Conservation (phyloP, 2,113 vertebrate genomes). For the Shinisaurus crocodilurus region DNA sequence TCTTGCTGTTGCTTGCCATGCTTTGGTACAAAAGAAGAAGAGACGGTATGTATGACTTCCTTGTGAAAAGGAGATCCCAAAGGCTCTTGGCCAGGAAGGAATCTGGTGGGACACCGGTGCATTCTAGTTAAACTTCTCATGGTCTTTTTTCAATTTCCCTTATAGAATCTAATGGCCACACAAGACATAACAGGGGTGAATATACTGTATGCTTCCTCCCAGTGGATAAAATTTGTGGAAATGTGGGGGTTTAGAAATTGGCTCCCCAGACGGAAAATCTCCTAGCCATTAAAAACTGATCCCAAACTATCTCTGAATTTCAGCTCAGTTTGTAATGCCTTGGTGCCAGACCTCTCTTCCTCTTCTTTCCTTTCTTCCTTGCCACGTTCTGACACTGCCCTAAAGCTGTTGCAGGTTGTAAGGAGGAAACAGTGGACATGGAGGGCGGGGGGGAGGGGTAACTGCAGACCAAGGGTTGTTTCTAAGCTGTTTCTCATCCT, state of each 20-base stretch:
- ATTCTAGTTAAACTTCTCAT: neutral
- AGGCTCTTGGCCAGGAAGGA: neutral
- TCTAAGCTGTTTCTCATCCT: no score
- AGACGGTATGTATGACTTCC: neutral
- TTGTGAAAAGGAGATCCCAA: neutral
- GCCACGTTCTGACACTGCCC: no score
- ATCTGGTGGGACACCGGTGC: neutral
- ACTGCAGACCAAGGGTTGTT: no score
- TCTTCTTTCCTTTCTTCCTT: neutral
- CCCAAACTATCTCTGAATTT: neutral
- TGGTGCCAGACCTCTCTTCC: neutral
- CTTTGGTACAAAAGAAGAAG: neutral
- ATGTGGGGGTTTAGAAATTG: neutral
- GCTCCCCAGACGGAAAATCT: neutral
- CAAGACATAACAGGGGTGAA: neutral
- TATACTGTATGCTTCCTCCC: neutral
- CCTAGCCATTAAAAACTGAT: neutral
- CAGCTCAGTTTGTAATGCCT: neutral
- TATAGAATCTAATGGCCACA: neutral
- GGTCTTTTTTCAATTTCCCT: neutral
- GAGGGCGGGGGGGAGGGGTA: no score
- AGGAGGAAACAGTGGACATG: no score
- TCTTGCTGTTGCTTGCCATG: neutral
- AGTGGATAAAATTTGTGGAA: neutral
- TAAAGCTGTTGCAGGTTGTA: no score